phyloP scores from a whole-genome alignment of 2,888 invertebrate genomes.

The Nasonia oneida region DNA sequence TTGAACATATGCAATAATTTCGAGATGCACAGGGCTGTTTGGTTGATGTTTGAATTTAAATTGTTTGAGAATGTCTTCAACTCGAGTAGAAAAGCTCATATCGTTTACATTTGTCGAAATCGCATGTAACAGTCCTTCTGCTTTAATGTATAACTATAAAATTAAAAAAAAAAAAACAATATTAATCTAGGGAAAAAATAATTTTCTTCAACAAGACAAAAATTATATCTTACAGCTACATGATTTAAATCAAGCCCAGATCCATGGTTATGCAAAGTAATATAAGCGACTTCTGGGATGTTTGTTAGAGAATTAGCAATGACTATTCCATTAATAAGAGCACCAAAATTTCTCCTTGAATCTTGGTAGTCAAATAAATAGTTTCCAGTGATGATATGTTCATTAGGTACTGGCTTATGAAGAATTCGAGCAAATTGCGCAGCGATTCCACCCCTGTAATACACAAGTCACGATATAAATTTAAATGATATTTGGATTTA shows the following conservation, averaged over 20 bases:
- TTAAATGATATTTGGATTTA: neutral
- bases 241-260: conserved; percentile 82
- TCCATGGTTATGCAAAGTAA: conserved; percentile 82
- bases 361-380: conserved; percentile 87
- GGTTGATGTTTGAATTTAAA: conserved; percentile 79
- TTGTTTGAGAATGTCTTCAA: conserved; percentile 79
- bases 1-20: conserved; percentile 84
- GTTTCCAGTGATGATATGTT: conserved; percentile 86
- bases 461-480: neutral
- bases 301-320: conserved; percentile 85
- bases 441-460: conserved; percentile 79
- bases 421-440: conserved; percentile 85
- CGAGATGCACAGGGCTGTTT: conserved; percentile 83
- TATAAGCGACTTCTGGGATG: conserved; percentile 83
- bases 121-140: conserved; percentile 80
- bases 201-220: neutral
- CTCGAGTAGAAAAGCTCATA: conserved; percentile 78
- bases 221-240: conserved; percentile 80
- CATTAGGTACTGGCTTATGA: conserved; percentile 80
- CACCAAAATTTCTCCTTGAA: conserved; percentile 82
- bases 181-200: conserved; percentile 7
- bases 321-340: conserved; percentile 82
- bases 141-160: conserved; percentile 83
- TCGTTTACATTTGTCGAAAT: conserved; percentile 80
- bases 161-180: conserved; percentile 30